These are phyloP conservation scores for Pluvianellus socialis DNA, from an alignment of 2,113 vertebrate genomes.

Conservation along the genomic window DNA sequence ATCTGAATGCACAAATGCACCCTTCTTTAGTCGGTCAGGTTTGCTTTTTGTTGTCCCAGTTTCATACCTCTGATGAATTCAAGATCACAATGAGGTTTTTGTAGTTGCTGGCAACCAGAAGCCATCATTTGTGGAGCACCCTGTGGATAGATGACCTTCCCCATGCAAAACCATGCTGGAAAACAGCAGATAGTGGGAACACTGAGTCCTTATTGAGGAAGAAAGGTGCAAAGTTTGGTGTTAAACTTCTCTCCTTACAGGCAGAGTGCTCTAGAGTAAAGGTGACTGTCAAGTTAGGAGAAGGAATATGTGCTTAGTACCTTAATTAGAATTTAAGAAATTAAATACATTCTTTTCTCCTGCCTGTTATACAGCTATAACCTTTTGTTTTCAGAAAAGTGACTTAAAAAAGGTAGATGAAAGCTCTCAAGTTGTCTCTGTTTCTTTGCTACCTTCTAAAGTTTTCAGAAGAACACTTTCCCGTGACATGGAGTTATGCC, in stretches of 20 bases:
- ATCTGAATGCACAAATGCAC: not conserved
- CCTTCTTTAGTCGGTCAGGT: not conserved
- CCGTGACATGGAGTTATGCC: rapidly evolving
- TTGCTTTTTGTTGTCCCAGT: not conserved
- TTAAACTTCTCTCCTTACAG: not conserved
- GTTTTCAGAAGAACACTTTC: not conserved
- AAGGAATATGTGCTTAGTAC: not conserved
- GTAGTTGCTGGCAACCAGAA: not conserved
- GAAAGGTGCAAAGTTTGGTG: not conserved
- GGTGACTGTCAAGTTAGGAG: not conserved
- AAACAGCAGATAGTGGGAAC: not conserved
- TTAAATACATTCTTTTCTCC: not conserved
- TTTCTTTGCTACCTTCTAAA: not conserved
- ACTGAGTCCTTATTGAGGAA: not conserved
- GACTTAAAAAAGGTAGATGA: not conserved
- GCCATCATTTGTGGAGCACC: not conserved
- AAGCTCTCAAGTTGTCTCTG: not conserved
- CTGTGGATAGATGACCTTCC: not conserved
- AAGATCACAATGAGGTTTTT: not conserved
- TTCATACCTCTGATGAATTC: not conserved
- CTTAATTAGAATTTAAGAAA: not conserved
- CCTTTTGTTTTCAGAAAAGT: not conserved
- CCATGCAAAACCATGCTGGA: not conserved
- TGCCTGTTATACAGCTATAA: not conserved
- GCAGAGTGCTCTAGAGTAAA: not conserved